These are phyloP conservation scores for Muscina levida DNA, from an alignment of 2,888 invertebrate species.

Conservation along the genomic window DNA sequence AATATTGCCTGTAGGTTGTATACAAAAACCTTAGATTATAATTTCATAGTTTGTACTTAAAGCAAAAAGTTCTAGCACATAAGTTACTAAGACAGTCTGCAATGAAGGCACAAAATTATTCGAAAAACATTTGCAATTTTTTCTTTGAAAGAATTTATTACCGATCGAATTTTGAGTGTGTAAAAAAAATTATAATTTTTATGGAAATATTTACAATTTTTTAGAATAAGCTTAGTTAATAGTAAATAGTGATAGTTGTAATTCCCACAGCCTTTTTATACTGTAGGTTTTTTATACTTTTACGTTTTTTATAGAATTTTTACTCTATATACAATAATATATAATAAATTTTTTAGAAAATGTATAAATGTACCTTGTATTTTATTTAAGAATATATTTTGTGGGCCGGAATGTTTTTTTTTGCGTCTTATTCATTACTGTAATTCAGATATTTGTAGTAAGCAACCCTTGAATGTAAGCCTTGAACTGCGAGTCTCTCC, in stretches of 20 bases:
- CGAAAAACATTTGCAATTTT: conserved; percentile 40
- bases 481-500: no score
- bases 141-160: conserved; percentile 38
- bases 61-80: neutral
- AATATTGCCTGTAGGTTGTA: conserved; percentile 50
- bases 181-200: neutral
- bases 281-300: conserved; percentile 32
- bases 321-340: conserved; percentile 13
- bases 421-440: no score
- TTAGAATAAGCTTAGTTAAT: conserved; percentile 36
- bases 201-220: conserved; percentile 17
- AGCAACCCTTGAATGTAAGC: no score
- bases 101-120: no score
- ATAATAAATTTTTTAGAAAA: conserved; percentile 27
- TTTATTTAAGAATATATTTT: no score
- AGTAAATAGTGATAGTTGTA: conserved; percentile 25
- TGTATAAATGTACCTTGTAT: no score
- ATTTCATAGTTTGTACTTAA: conserved; percentile 48
- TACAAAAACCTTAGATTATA: conserved; percentile 20
- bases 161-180: conserved; percentile 6
- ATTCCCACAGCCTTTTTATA: conserved; percentile 44
- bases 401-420: no score
- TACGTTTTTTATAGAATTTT: conserved; percentile 33
- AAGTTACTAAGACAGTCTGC: no score
- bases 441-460: no score